A percentile compares a stretch with the other conserved stretches of the same genome.
Evolutionary conservation across 2,888 invertebrate species (phyloP).

Genomic region (Acanthosepion pharaonis): DNA sequence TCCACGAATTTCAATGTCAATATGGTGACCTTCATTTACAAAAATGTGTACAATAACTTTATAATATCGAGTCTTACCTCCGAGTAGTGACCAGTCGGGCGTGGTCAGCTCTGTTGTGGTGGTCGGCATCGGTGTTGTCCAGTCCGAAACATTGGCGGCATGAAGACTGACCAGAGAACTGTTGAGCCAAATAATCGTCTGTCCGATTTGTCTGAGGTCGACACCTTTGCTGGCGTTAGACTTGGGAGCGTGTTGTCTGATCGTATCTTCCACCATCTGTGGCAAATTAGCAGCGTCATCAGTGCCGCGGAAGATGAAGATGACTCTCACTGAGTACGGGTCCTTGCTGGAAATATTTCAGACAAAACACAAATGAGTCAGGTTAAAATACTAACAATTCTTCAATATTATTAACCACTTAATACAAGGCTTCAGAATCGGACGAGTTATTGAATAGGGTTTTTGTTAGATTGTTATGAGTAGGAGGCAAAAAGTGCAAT

Average conservation of each 20-base stretch:
- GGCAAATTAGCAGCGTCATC: not conserved
- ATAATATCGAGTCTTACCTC: not conserved
- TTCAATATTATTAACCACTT: no score
- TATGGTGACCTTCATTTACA: no score
- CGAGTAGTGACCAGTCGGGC: not conserved
- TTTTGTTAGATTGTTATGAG: no score
- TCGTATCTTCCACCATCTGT: not conserved
- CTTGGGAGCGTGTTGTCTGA: not conserved
- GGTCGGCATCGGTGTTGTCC: not conserved
- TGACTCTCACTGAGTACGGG: not conserved
- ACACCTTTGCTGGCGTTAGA: not conserved
- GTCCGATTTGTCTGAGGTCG: not conserved
- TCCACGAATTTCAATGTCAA: no score
- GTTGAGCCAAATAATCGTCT: not conserved
- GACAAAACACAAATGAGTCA: no score
- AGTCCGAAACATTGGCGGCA: not conserved
- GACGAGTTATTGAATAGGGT: no score
- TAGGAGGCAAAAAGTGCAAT: no score
- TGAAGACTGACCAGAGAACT: not conserved
- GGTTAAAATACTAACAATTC: no score
- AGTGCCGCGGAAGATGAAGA: not conserved
- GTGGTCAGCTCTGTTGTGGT: not conserved
- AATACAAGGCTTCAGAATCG: no score
- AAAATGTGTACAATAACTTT: no score
- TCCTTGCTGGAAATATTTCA: not conserved